These are phyloP conservation scores for Microcebus tavaratra DNA, from an alignment of 2,113 vertebrate genomes.

Conservation along the genomic window DNA sequence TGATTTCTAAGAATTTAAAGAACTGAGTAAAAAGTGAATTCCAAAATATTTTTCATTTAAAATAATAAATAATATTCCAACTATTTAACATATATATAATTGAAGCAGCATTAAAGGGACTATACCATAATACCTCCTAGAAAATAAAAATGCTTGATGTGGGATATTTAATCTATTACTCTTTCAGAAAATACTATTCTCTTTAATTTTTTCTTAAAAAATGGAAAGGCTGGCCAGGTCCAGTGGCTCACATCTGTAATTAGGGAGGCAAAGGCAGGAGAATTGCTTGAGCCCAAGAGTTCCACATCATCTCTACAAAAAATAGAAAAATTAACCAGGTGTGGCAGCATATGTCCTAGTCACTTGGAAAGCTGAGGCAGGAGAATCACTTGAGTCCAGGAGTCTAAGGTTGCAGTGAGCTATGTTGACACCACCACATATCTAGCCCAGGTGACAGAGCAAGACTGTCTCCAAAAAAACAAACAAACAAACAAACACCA, in stretches of 20 bases:
- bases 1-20: conserved; percentile 15
- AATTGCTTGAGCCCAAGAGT: too few relatives aligned
- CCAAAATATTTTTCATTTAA: conserved; percentile 50
- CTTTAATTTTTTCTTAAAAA: neutral
- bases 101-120: neutral
- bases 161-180: neutral
- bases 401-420: too few relatives aligned
- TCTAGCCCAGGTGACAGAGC: too few relatives aligned
- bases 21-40: neutral
- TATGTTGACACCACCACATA: too few relatives aligned
- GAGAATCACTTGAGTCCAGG: too few relatives aligned
- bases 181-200: neutral
- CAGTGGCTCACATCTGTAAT: too few relatives aligned
- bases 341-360: too few relatives aligned
- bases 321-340: too few relatives aligned
- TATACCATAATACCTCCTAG: neutral
- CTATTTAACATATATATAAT: neutral
- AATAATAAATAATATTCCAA: conserved; percentile 23
- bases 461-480: too few relatives aligned
- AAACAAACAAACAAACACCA: neutral
- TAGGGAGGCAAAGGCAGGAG: too few relatives aligned
- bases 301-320: too few relatives aligned
- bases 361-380: too few relatives aligned
- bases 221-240: neutral
- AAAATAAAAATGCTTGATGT: conserved; percentile 21